Percentiles rank a stretch among this genome's conserved stretches.
Conservation (phyloP, 2,797 vertebrate genomes). For the Eurystomus glaucurus region DNA sequence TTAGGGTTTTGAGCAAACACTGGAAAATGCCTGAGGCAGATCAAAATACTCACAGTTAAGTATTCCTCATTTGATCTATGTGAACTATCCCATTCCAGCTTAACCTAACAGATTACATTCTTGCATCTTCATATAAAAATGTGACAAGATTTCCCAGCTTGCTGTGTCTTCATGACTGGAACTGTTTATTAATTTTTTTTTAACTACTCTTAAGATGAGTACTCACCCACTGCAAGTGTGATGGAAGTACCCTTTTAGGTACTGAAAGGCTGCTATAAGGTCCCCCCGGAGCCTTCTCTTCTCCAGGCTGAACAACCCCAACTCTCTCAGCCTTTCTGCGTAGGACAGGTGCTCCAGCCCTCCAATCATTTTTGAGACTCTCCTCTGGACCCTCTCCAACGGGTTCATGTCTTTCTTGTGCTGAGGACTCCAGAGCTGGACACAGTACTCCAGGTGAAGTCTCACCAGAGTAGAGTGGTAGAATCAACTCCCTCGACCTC, state of each 20-base stretch:
- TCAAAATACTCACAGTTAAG: background rate
- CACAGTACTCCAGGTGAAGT: background rate
- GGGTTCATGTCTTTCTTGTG: background rate
- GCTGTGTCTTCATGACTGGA: background rate
- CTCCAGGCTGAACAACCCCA: background rate
- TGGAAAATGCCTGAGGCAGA: background rate
- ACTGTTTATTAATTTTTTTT: background rate
- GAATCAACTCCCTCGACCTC: no score
- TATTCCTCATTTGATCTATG: background rate
- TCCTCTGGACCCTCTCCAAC: background rate
- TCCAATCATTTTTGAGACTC: background rate
- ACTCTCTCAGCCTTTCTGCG: background rate
- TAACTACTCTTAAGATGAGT: background rate
- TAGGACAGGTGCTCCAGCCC: background rate
- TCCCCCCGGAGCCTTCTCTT: background rate
- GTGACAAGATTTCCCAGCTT: background rate
- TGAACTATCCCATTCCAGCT: background rate
- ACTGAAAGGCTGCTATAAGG: background rate
- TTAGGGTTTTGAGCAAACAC: background rate
- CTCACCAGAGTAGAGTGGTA: no score
- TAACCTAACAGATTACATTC: background rate
- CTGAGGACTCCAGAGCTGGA: background rate
- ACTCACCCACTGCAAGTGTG: background rate
- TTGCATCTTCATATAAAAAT: background rate
- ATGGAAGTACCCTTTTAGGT: background rate